phyloP scores from a whole-genome alignment of 1,140 invertebrate genomes.

The Pygmarrhopalites habei region DNA sequence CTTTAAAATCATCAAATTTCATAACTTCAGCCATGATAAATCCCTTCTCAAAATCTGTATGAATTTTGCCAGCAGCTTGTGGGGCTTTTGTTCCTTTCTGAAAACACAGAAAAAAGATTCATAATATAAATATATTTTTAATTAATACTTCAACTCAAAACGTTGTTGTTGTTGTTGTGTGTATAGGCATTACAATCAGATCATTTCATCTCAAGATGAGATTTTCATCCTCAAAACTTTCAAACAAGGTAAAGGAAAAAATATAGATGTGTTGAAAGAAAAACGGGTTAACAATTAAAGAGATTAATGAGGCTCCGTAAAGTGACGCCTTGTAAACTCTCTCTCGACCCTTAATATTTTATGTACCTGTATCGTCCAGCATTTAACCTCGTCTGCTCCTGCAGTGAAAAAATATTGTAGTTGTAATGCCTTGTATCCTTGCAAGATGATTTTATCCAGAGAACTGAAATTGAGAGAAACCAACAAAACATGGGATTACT shows the following conservation, averaged over 20 bases:
- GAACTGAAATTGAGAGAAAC: slow-evolving; percentile 53
- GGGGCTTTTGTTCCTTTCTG: slow-evolving; percentile 96
- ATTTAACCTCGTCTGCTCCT: slow-evolving; percentile 95
- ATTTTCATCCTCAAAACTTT: no score
- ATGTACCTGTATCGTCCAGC: slow-evolving; percentile 91
- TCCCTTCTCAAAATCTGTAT: slow-evolving; percentile 99
- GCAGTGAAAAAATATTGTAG: slow-evolving; percentile 95
- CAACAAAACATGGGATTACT: background rate
- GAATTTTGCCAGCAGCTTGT: slow-evolving; percentile 94
- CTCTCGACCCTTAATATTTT: background rate
- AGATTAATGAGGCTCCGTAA: no score
- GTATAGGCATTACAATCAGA: no score
- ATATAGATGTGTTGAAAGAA: no score
- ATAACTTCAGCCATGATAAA: slow-evolving; percentile 99
- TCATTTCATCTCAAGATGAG: no score
- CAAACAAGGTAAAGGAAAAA: no score
- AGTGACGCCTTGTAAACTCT: background rate
- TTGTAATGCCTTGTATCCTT: slow-evolving; percentile 92
- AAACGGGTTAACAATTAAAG: no score
- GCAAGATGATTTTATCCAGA: slow-evolving; percentile 94
- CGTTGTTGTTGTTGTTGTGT: background rate
- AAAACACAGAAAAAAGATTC: slow-evolving; percentile 38
- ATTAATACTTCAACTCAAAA: background rate
- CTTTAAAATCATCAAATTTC: slow-evolving; percentile 96
- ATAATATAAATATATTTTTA: background rate